phyloP scores from a whole-genome alignment of 2,797 vertebrate species.

The Sebastiscus albofasciatus region DNA sequence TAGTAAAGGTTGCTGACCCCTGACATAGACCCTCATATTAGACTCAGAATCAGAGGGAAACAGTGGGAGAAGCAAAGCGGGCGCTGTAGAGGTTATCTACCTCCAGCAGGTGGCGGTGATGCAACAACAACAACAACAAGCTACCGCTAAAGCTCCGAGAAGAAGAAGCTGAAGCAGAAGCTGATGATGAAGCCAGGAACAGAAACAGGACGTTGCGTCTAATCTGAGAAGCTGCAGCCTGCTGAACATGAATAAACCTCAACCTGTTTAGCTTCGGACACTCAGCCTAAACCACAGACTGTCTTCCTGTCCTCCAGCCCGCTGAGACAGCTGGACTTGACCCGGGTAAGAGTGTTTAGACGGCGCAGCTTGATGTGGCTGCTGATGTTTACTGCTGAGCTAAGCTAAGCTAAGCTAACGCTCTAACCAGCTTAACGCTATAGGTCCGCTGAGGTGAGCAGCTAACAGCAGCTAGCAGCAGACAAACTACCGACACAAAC shows the following conservation, averaged over 20 bases:
- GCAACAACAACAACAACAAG: background rate
- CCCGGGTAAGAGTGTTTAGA: slow-evolving; percentile 23
- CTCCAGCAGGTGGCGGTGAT: background rate
- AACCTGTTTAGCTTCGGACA: slow-evolving; percentile 12
- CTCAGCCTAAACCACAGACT: background rate
- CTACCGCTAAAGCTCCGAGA: background rate
- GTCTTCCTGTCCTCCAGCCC: background rate
- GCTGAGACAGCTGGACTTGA: slow-evolving; percentile 9
- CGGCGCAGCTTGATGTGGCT: background rate
- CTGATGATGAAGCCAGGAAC: slow-evolving; percentile 4
- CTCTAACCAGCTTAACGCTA: background rate
- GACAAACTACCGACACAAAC: background rate
- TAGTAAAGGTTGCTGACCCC: no score
- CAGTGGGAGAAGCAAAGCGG: no score
- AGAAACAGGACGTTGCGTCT: slow-evolving; percentile 44
- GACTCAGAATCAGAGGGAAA: background rate
- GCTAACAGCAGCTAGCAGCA: background rate
- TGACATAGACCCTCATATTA: no score
- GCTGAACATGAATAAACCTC: slow-evolving; percentile 42
- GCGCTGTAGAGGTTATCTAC: background rate
- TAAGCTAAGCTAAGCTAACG: slow-evolving; percentile 26
- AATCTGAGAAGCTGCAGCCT: slow-evolving; percentile 30
- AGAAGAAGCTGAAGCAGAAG: background rate
- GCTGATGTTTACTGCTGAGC: slow-evolving; percentile 10
- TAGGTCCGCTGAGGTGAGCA: background rate